phyloP scores from a whole-genome alignment of 2,113 vertebrate species.

The Oenanthe melanoleuca region DNA sequence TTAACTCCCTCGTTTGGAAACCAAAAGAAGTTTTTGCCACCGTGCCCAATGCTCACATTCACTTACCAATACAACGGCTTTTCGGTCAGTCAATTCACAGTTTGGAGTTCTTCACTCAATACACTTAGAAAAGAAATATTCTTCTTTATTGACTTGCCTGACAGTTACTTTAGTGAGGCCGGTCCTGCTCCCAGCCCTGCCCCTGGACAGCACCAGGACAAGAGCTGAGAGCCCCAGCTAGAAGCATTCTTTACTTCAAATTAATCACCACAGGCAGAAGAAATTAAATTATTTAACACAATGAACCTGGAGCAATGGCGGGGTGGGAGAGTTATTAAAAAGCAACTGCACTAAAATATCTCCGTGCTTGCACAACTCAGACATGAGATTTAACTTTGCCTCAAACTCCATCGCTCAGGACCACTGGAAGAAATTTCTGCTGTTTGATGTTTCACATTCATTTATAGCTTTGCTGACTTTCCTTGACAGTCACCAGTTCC shows the following conservation, averaged over 20 bases:
- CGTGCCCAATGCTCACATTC: not conserved
- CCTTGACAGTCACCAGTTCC: no score
- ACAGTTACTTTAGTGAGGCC: not conserved
- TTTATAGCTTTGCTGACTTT: not conserved
- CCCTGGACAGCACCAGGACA: not conserved
- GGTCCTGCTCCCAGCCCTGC: not conserved
- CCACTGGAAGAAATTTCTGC: not conserved
- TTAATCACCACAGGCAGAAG: not conserved
- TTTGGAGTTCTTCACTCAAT: not conserved
- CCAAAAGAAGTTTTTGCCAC: not conserved
- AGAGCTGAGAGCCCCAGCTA: not conserved
- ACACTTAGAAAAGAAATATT: not conserved
- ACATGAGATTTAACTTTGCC: not conserved
- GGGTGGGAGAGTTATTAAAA: not conserved
- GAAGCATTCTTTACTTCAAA: not conserved
- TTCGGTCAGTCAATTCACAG: not conserved
- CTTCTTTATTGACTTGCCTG: not conserved
- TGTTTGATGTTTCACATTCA: not conserved
- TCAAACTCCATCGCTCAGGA: not conserved
- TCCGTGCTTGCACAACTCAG: not conserved
- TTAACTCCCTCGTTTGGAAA: not conserved
- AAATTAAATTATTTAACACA: not conserved
- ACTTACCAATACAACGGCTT: not conserved
- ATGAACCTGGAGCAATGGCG: not conserved
- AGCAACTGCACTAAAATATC: not conserved